Evolutionary conservation across 2,113 vertebrate genomes (phyloP), one percentile per base, ranked within the genome.

Genomic region (Phalacrocorax brasilianus): DNA sequence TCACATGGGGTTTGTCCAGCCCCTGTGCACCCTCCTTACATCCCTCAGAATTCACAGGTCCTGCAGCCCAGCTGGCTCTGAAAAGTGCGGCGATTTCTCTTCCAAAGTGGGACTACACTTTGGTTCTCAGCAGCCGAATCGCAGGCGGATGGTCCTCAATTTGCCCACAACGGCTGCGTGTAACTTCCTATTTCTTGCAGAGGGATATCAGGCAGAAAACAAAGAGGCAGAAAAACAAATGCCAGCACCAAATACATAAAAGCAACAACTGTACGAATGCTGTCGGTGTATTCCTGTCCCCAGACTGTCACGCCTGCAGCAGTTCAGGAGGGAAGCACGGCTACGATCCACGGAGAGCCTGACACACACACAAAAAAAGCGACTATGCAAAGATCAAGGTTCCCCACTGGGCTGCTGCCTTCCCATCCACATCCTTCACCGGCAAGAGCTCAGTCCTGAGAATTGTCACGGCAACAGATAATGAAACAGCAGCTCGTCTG

Each of bases 221-320:
- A 70, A 35, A 59, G 38, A 49, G 78, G 6, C 38, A n/a, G 45
- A 67, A 72, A 91, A 70, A 3, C 15, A 53, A 86, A 65, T 7
- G 44, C 28, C 17, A 26, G 40, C 23, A 27, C 44, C 42, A 52
- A 67, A 30, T 12, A 30, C 30, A 6, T 30, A 19, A 22, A 68
- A 61, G 23, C 2, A 18, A 52, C 13, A 32, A 20, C 18, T 3
- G 3, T 15, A 20, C 14, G 15, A 22, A 68, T 0, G 0, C 55
- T n/a, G 42, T 35, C 2, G 1, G 17, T 0, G 0, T 2, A 14
- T 55, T 68, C 3, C 0, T 16, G 27, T 78, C 32, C 75, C 4
- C 3, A 42, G n/a, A 33, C 30, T 0, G 1, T 81, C 21, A 5
- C 0, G 2, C 40, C 56, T 71, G 56, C 65, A 42, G 76, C 40